Evolutionary conservation across 2,888 invertebrate species (phyloP), one percentile per base, ranked within the genome.

Genomic region (Julus scanicus): DNA sequence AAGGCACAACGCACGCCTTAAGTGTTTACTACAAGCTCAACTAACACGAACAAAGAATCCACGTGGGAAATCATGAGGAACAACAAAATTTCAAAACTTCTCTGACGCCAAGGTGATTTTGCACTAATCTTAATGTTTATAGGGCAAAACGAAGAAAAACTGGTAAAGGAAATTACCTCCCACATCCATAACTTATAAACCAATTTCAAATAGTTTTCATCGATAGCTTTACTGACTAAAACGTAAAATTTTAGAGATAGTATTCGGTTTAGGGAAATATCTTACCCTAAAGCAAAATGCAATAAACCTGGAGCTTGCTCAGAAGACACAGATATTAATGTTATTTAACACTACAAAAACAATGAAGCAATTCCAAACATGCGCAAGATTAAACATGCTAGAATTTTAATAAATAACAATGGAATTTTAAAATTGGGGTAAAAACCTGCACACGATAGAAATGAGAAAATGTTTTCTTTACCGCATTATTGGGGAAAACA

Each of bases 391-490:
- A 44, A 44, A 44, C 44, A 44, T 44, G 44, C 44, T 44, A 5
- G 3, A 3, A 44, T 44, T 44, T 44, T 44, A 3, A 44, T 44
- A 44, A 44, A 29, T 20, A 71, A 71, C 29, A 71, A 71, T 29
- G 71, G 71, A 71, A 9, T 71, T 44, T 20, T 71, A 29, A 29
- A 71, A 29, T 44, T 29, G 20, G 71, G 71, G 71, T 29, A 71
- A 71, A 71, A 71, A 71, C 71, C 71, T 71, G 71, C 71, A 71
- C 71, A 71, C 71, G 8, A 29, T 20, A 71, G 29, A 29, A 71
- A 29, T n/a, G 71, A 71, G 20, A 71, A 71, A 71, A 49, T 20
- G 71, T 71, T 71, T 71, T 20, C 71, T 29, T 71, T 71, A 71
- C 71, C 71, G 71, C 71, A 71, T 71, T 71, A 29, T 8, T 4